phyloP scores from a whole-genome alignment of 2,888 invertebrate genomes.

The Lysandra coridon region DNA sequence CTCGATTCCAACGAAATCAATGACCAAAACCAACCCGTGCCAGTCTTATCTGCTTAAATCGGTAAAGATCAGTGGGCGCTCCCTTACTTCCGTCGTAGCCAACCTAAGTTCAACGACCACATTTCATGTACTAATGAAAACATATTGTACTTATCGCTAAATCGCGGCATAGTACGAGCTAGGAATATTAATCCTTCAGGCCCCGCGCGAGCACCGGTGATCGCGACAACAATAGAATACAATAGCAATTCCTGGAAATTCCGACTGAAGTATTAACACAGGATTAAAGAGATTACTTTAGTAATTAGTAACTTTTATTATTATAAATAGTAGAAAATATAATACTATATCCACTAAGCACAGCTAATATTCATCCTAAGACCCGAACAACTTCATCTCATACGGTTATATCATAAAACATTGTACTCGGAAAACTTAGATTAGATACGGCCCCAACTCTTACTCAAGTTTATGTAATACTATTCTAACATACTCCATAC shows the following conservation, averaged over 20 bases:
- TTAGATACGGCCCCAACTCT: slow-evolving; percentile 27
- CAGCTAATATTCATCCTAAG: neutral
- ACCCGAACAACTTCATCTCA: slow-evolving; percentile 9
- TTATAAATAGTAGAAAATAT: neutral
- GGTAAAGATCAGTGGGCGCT: slow-evolving; percentile 52
- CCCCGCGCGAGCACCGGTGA: too few species aligned
- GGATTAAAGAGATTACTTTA: neutral
- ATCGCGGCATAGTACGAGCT: neutral
- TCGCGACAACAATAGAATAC: too few species aligned
- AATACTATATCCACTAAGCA: neutral
- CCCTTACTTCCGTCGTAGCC: slow-evolving; percentile 56
- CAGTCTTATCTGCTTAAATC: slow-evolving; percentile 57
- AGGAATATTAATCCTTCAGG: too few species aligned
- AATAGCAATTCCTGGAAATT: too few species aligned
- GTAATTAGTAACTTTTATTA: neutral
- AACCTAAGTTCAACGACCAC: slow-evolving; percentile 60
- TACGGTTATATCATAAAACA: slow-evolving; percentile 12
- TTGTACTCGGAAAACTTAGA: slow-evolving; percentile 31
- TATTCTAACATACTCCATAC: neutral
- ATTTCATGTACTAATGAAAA: slow-evolving; percentile 38
- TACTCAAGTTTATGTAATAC: slow-evolving; percentile 4
- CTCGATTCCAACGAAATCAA: neutral
- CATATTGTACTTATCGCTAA: slow-evolving; percentile 26
- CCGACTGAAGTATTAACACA: too few species aligned
- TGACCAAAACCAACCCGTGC: slow-evolving; percentile 41